A percentile compares a stretch with the other conserved stretches of the same genome.
Evolutionary conservation across 2,888 invertebrate genomes (phyloP).

Genomic region (Macrostomum cliftonense): DNA sequence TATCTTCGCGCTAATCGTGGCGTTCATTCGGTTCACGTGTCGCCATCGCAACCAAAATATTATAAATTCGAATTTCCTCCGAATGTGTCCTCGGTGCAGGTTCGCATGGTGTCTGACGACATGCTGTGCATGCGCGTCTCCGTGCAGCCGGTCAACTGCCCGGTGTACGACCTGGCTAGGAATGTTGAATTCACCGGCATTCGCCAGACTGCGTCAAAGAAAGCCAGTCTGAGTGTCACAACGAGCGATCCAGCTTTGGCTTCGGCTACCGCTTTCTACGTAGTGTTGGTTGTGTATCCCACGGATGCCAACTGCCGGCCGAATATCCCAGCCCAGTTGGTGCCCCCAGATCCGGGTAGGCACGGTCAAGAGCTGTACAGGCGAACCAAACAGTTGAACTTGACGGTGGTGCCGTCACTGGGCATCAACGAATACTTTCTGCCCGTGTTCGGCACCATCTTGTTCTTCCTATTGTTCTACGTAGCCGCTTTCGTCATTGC

Average conservation of each 20-base stretch:
- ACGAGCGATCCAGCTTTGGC: too few species aligned
- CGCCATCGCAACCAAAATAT: constrained; percentile 47
- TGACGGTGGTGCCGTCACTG: too few species aligned
- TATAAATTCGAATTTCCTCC: constrained; percentile 45
- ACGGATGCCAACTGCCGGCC: constrained; percentile 44
- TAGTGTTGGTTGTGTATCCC: constrained; percentile 56
- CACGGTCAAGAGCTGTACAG: too few species aligned
- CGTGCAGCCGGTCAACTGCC: constrained; percentile 60
- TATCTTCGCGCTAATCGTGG: too few species aligned
- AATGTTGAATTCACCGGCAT: constrained; percentile 54
- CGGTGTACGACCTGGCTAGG: constrained; percentile 58
- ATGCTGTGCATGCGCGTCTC: constrained; percentile 57
- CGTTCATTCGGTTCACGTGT: constrained; percentile 21
- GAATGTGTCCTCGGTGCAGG: constrained; percentile 14
- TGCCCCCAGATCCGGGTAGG: too few species aligned
- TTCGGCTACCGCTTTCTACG: constrained; percentile 46
- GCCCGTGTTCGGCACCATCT: constrained; percentile 47
- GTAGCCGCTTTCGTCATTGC: constrained; percentile 39
- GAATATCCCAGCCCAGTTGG: too few species aligned
- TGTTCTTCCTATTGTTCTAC: constrained; percentile 45
- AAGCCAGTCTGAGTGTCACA: constrained; percentile 53
- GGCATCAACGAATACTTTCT: constrained; percentile 44
- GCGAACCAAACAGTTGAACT: too few species aligned
- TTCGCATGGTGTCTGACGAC: constrained; percentile 24
- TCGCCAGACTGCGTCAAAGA: constrained; percentile 52